phyloP scores from a whole-genome alignment of 1,140 invertebrate genomes.

The Cheumatopsyche charites region DNA sequence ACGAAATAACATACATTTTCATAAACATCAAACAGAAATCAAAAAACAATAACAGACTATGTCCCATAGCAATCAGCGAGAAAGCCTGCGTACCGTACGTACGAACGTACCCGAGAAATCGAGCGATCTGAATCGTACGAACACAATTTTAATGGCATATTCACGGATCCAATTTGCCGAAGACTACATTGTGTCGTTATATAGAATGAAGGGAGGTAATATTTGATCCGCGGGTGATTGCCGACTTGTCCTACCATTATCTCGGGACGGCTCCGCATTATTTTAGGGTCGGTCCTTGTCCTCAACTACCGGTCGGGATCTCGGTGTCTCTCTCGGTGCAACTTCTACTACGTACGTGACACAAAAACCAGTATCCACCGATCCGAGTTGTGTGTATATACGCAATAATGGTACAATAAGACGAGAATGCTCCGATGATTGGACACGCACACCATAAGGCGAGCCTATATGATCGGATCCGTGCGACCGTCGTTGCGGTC shows the following conservation, averaged over 20 bases:
- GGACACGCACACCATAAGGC: conserved; percentile 14
- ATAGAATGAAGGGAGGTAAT: conserved; percentile 18
- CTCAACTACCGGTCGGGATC: background rate
- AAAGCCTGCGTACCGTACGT: too few relatives aligned
- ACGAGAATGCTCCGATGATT: conserved; percentile 22
- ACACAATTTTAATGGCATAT: conserved; percentile 18
- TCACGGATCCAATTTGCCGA: conserved; percentile 31
- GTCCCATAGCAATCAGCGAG: too few relatives aligned
- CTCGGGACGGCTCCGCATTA: conserved; percentile 20
- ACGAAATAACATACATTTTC: too few relatives aligned
- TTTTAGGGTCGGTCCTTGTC: conserved; percentile 31
- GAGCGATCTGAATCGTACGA: too few relatives aligned
- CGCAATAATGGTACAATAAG: conserved; percentile 8
- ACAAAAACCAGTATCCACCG: conserved; percentile 15
- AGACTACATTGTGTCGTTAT: conserved; percentile 1
- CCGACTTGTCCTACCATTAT: conserved; percentile 14
- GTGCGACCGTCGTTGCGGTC: conserved; percentile 3
- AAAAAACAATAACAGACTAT: too few relatives aligned
- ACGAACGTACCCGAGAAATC: too few relatives aligned
- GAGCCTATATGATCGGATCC: background rate
- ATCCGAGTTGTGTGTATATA: background rate
- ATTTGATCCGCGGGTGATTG: conserved; percentile 32
- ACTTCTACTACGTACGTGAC: conserved; percentile 7
- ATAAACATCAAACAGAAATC: too few relatives aligned
- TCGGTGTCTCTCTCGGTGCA: conserved; percentile 5